phyloP scores from a whole-genome alignment of 1,140 invertebrate species.

The Apis florea region DNA sequence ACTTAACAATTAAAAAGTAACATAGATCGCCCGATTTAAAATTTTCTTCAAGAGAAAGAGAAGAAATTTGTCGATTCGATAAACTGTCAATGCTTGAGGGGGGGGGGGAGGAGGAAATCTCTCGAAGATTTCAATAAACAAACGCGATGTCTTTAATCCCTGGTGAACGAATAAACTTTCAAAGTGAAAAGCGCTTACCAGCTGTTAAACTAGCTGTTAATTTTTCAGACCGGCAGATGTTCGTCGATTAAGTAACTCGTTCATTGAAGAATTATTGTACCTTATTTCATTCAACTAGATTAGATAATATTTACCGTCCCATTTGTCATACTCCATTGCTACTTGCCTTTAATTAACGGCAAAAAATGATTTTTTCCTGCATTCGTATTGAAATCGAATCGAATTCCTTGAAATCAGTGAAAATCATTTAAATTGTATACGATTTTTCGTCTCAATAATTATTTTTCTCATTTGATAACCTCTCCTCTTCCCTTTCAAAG shows the following conservation, averaged over 20 bases:
- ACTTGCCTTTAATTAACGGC: not conserved
- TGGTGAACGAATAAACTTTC: not conserved
- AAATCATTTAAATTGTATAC: too few species aligned
- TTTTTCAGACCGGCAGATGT: not conserved
- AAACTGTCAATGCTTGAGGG: too few species aligned
- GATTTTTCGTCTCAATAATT: too few species aligned
- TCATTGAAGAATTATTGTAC: not conserved
- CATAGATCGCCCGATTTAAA: too few species aligned
- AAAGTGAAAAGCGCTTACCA: not conserved
- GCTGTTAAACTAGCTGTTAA: not conserved
- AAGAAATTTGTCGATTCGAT: too few species aligned
- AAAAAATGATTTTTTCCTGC: not conserved
- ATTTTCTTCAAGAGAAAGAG: too few species aligned
- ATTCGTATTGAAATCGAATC: not conserved
- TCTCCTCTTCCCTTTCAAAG: too few species aligned
- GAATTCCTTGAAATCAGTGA: too few species aligned
- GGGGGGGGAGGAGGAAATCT: not conserved
- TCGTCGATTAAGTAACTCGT: not conserved
- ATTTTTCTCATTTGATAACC: too few species aligned
- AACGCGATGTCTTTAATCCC: too few species aligned
- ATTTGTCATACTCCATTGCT: not conserved
- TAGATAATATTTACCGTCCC: not conserved
- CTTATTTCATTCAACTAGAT: not conserved
- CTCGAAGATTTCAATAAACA: not conserved
- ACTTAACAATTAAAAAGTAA: too few species aligned